Conservation (phyloP, 1,140 invertebrate genomes). For the Heliconius nattereri region DNA sequence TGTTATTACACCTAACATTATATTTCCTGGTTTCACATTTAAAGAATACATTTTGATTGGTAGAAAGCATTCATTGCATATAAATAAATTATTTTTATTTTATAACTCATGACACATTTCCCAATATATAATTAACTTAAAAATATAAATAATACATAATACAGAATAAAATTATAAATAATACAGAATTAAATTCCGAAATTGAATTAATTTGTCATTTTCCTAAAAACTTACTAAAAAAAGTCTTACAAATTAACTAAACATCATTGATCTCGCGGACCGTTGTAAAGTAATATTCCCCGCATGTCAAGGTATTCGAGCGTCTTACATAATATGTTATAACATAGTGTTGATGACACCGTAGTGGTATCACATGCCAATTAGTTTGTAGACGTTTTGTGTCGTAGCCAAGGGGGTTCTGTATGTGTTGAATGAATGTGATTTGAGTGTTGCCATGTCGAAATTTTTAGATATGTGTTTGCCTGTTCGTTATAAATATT, state of each 20-base stretch:
- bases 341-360: conserved; percentile 53
- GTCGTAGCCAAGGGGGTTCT: conserved; percentile 80
- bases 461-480: background rate
- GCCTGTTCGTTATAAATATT: background rate
- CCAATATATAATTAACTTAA: no score
- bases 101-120: background rate
- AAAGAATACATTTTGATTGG: background rate
- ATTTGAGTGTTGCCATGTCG: conserved; percentile 59
- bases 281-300: conserved; percentile 16
- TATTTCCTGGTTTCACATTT: background rate
- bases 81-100: background rate
- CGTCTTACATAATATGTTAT: conserved; percentile 24
- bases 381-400: conserved; percentile 76
- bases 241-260: background rate
- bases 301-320: conserved; percentile 26
- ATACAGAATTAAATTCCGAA: no score
- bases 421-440: conserved; percentile 64
- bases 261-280: conserved; percentile 7
- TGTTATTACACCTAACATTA: background rate
- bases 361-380: conserved; percentile 66
- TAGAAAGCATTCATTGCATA: background rate
- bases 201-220: no score
- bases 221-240: no score
- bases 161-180: no score
- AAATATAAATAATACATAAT: no score